Percentiles rank a stretch among this genome's conserved stretches.
Evolutionary conservation across 2,888 invertebrate genomes (phyloP).

Genomic region (Eupithecia tripunctaria): DNA sequence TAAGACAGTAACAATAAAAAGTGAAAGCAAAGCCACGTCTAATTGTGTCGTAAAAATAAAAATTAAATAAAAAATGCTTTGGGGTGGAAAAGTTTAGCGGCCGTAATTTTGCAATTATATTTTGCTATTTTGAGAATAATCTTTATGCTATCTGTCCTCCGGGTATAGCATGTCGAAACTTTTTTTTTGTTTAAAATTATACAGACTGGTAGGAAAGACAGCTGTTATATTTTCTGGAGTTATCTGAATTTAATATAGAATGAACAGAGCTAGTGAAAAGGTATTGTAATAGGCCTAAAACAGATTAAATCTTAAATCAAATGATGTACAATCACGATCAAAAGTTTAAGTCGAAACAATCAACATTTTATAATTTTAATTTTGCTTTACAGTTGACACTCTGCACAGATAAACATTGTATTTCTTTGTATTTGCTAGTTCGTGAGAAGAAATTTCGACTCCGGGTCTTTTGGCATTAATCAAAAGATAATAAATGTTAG

Average conservation of each 20-base stretch:
- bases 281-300: conserved; percentile 40
- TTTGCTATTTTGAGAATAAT: conserved; percentile 60
- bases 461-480: not conserved
- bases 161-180: conserved; percentile 50
- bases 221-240: not conserved
- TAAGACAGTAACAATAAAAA: conserved; percentile 83
- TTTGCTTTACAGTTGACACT: not conserved
- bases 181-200: conserved; percentile 5
- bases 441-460: not conserved
- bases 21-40: conserved; percentile 83
- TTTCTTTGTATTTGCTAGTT: not conserved
- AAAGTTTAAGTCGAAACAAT: conserved; percentile 18
- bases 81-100: conserved; percentile 80
- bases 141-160: conserved; percentile 71
- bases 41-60: conserved; percentile 84
- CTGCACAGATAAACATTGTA: not conserved
- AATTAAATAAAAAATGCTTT: conserved; percentile 82
- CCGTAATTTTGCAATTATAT: conserved; percentile 79
- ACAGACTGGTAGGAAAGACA: not conserved
- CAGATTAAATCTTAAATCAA: conserved; percentile 50
- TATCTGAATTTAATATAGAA: not conserved
- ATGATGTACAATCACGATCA: conserved; percentile 47
- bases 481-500: not conserved
- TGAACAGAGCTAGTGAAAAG: conserved; percentile 2
- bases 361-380: not conserved